Percentiles rank a stretch among this genome's conserved stretches.
Evolutionary conservation across 2,888 invertebrate genomes (phyloP).

Genomic region (Caenorhabditis virilis): DNA sequence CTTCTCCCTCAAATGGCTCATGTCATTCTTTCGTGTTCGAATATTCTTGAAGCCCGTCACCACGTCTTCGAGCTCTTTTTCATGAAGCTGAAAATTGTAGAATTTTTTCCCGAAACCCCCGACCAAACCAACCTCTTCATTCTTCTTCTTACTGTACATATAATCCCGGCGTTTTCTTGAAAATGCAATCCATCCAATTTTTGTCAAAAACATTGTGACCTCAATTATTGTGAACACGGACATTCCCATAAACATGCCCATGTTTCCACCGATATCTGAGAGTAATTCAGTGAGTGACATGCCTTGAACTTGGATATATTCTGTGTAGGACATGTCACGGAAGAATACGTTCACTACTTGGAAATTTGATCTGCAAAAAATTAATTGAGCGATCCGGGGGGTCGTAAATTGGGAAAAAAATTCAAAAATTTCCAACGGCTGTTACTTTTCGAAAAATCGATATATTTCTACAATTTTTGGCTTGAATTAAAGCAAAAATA

Average conservation of each 20-base stretch:
- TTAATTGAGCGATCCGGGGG: too few species aligned
- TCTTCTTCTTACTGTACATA: constrained; percentile 40
- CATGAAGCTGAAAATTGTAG: too few species aligned
- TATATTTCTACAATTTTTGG: too few species aligned
- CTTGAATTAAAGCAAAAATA: too few species aligned
- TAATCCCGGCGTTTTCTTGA: constrained; percentile 43
- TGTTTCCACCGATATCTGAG: constrained; percentile 63
- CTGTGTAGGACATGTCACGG: constrained; percentile 63
- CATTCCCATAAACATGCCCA: constrained; percentile 66
- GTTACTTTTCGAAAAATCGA: too few species aligned
- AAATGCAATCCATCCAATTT: constrained; percentile 57
- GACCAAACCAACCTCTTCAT: too few species aligned
- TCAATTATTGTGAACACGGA: constrained; percentile 58
- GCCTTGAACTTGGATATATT: constrained; percentile 60
- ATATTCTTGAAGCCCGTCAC: constrained; percentile 43
- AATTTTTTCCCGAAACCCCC: too few species aligned
- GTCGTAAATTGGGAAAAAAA: too few species aligned
- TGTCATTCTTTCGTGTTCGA: constrained; percentile 36
- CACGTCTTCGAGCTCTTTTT: constrained; percentile 45
- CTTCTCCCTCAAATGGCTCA: constrained; percentile 34
- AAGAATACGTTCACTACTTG: constrained; percentile 61
- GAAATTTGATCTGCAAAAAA: constrained; percentile 54
- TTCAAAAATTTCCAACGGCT: too few species aligned
- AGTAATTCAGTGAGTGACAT: constrained; percentile 53
- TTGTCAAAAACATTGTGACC: constrained; percentile 54